Percentiles rank a stretch among this genome's conserved stretches.
phyloP scores from a whole-genome alignment of 2,797 vertebrate genomes.

The Eulemur rubriventer region DNA sequence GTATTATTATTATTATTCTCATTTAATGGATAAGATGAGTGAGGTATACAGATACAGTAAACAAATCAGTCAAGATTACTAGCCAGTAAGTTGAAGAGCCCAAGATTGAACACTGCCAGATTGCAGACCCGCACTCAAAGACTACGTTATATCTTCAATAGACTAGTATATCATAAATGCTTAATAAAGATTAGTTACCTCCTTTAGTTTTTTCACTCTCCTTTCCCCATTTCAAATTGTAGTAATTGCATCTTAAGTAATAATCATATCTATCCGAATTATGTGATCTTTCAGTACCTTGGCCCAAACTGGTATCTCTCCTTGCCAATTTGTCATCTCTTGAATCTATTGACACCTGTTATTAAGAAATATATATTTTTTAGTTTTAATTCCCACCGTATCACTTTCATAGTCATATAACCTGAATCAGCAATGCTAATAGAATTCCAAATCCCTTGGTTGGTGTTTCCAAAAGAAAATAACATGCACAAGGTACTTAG shows the following conservation, averaged over 20 bases:
- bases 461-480: background rate
- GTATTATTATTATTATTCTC: background rate
- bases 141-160: background rate
- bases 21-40: background rate
- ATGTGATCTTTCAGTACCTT: background rate
- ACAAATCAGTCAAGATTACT: background rate
- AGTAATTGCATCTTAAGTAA: background rate
- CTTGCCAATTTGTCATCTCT: background rate
- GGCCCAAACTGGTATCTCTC: background rate
- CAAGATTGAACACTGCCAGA: background rate
- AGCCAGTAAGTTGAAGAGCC: background rate
- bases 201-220: background rate
- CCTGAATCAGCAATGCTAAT: background rate
- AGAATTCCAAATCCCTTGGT: background rate
- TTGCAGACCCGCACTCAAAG: background rate
- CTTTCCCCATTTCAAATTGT: background rate
- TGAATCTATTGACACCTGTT: background rate
- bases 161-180: background rate
- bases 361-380: background rate
- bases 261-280: background rate
- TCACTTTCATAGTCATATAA: background rate
- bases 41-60: background rate
- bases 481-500: background rate
- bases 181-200: background rate
- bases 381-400: background rate